phyloP scores from a whole-genome alignment of 1,140 invertebrate genomes.

The Triops cancriformis region DNA sequence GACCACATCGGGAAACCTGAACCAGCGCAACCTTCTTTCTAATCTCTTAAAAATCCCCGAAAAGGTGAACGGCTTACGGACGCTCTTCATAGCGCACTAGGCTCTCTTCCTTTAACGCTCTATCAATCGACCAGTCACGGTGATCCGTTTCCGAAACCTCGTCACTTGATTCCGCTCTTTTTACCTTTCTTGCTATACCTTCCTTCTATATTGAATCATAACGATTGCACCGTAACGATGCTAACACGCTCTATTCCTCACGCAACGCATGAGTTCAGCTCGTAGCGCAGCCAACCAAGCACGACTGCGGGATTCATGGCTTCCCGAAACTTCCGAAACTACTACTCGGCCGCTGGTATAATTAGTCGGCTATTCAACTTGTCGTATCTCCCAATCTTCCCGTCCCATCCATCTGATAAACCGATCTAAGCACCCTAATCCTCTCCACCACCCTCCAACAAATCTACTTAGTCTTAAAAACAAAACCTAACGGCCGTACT shows the following conservation, averaged over 20 bases:
- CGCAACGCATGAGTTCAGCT: not conserved
- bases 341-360: not conserved
- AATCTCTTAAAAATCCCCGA: not conserved
- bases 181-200: not conserved
- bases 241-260: not conserved
- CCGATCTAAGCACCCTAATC: not conserved
- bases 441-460: not conserved
- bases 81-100: not conserved
- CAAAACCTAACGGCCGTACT: not conserved
- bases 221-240: not conserved
- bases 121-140: not conserved
- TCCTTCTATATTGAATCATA: not conserved
- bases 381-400: not conserved
- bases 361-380: constrained; percentile 5
- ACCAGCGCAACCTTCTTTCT: not conserved
- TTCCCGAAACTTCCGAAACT: not conserved
- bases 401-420: not conserved
- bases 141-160: not conserved
- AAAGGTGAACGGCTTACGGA: constrained; percentile 4
- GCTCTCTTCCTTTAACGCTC: not conserved
- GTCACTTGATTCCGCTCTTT: not conserved
- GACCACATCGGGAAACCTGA: not conserved
- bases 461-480: not conserved
- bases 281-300: not conserved
- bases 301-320: not conserved